Conservation (phyloP, 1,140 invertebrate genomes). For the Heterodera schachtii region DNA sequence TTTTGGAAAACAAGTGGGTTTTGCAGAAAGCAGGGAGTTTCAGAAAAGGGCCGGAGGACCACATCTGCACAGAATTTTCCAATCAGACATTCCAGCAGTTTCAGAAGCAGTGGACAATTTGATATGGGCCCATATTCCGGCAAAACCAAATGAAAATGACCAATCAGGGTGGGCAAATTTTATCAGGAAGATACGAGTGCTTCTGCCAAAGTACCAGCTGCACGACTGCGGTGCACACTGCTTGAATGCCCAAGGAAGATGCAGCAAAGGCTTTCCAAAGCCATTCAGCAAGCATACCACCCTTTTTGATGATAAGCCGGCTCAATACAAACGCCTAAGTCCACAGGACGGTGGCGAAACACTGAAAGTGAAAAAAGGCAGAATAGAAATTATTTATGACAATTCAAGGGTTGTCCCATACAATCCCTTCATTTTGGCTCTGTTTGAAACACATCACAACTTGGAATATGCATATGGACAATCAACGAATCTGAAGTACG, state of each 20-base stretch:
- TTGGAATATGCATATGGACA: slow-evolving; percentile 6
- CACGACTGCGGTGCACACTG: not conserved
- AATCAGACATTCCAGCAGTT: not conserved
- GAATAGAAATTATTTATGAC: not conserved
- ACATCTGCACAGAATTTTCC: slow-evolving; percentile 6
- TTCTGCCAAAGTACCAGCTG: not conserved
- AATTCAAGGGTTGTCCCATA: slow-evolving; percentile 6
- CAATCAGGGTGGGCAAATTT: not conserved
- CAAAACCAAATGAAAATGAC: not conserved
- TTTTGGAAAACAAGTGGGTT: slow-evolving; percentile 8
- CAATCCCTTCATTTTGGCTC: slow-evolving; percentile 1
- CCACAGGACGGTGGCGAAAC: not conserved
- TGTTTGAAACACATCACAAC: slow-evolving; percentile 14
- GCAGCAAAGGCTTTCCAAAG: slow-evolving; percentile 13
- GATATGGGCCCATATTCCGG: slow-evolving; percentile 16
- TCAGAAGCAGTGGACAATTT: slow-evolving; percentile 7
- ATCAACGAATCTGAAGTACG: slow-evolving; percentile 13
- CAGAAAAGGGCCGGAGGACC: slow-evolving; percentile 10
- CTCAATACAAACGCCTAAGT: slow-evolving; percentile 7
- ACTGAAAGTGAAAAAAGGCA: not conserved
- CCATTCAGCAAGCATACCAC: not conserved
- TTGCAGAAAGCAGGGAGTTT: slow-evolving; percentile 15
- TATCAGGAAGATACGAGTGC: not conserved
- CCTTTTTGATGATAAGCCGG: slow-evolving; percentile 2
- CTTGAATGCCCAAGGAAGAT: not conserved